phyloP scores from a whole-genome alignment of 1,140 invertebrate species.

The Aphidius ervi region DNA sequence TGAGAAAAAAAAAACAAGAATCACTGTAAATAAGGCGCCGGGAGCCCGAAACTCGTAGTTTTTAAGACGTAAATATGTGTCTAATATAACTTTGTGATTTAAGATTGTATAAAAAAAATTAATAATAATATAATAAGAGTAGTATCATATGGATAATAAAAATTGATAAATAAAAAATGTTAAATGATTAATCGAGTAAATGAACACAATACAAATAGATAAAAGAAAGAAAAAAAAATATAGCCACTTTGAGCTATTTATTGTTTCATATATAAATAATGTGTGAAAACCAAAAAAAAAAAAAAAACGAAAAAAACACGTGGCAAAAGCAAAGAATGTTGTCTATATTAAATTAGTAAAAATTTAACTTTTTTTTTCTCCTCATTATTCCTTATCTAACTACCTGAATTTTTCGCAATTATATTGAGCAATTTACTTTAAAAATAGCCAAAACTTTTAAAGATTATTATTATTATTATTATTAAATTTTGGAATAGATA shows the following conservation, averaged over 20 bases:
- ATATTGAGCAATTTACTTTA: no score
- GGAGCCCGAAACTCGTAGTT: conserved; percentile 27
- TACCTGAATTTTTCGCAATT: no score
- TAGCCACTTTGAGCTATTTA: no score
- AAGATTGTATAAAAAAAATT: conserved; percentile 45
- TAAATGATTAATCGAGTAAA: neutral
- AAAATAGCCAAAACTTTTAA: no score
- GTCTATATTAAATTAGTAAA: conserved; percentile 25
- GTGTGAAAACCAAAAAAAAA: conserved; percentile 10
- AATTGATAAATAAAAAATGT: neutral
- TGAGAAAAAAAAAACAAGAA: no score
- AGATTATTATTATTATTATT: no score
- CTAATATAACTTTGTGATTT: conserved; percentile 41
- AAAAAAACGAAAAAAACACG: conserved; percentile 22
- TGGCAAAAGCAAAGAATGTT: conserved; percentile 19
- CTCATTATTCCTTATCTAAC: conserved; percentile 29
- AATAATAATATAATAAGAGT: conserved; percentile 18
- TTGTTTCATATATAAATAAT: conserved; percentile 3
- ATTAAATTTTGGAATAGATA: no score
- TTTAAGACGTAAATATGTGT: conserved; percentile 16
- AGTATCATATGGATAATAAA: conserved; percentile 18
- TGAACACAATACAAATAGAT: neutral
- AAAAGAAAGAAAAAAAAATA: neutral
- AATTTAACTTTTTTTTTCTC: conserved; percentile 7
- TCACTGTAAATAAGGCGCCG: conserved; percentile 29